Base-by-base conservation (phyloP, 2,797 vertebrate species). In the Neosilurus mollespiculum region DNA sequence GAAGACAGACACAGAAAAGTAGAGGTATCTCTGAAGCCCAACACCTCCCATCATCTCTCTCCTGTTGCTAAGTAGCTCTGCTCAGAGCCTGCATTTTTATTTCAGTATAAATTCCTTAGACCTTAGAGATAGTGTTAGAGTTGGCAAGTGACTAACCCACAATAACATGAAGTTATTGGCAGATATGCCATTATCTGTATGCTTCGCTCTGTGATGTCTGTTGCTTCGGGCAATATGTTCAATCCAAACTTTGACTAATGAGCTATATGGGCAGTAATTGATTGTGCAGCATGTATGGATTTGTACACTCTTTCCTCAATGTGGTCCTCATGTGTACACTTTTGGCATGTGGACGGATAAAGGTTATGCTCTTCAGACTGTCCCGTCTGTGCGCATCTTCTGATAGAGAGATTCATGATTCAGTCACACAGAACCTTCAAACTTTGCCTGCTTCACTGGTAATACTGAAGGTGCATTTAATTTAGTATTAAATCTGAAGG, bases 1-100 rank as follows among this genome's bases (percentile, higher is more conserved):
- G 66, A 80, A 82, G 70, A 80, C 64, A 81, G 83, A 83, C 69
- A 65, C 72, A 73, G 54, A 73, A 82, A 73, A 82, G 70, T 76
- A 80, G 83, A 80, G 76, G 53, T 87, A 80, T 81, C 62, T 18
- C 20, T 56, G 49, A 54, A 70, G 59, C 65, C 72, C 30, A 67
- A 79, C 65, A 90, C 88, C 67, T 90, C 90, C 91, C 86, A 91
- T 91, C 88, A 91, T 92, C 70, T 90, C 81, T 86, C 82, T 62
- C 67, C 15, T 71, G 24, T 78, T 56, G 61, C 75, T 83, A 82
- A 80, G 54, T 26, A 54, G 81, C 6, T 80, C 7, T 66, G 24
- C 37, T 43, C 20, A 64, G 6, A 79, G 80, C 26, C 34, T 51
- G 53, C 56, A 81, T n/a, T 61, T 80, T 61, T 18, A 30, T 58